Base-by-base conservation (phyloP, 2,113 vertebrate species). In the Kobus ellipsiprymnus region DNA sequence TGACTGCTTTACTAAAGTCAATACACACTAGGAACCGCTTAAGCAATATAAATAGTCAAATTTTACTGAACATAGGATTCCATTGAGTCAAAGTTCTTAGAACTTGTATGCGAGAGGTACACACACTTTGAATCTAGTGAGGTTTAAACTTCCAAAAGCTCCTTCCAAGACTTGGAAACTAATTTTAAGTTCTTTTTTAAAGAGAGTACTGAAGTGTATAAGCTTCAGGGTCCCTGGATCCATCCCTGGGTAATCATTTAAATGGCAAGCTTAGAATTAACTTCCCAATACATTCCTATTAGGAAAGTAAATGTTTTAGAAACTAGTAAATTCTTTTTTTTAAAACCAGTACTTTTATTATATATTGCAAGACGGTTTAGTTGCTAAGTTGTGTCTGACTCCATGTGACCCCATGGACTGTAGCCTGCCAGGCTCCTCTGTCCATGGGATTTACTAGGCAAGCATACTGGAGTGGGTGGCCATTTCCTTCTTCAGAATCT, bases 241-340 rank as follows among this genome's bases (percentile, higher is more conserved):
- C 55, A 40, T 10, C 64, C 15, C 50, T 87, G 30, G 52, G 10
- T 74, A 64, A 50, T 54, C 87, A 94, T 87, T 25, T 94, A 94
- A 82, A 94, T 1, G 21, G 27, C 33, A 90, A 81, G 27, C 16
- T 78, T n/a, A 88, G 21, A 88, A 64, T 85, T 92, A 81, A 81
- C 93, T 96, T 97, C 77, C 52, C 40, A 91, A 12, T 80, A 78
- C 30, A 74, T 29, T 87, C 48, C 25, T 89, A 54, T 55, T 94
- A 94, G 93, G 27, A 91, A 96, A 88, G 36, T 27, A 77, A 46
- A 60, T 87, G 94, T 78, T 97, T 64, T 67, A 91, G 27, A 94
- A 96, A 77, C 64, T 67, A 95, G 59, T 59, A 95, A 97, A 81
- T 17, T 23, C 6, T 19, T 71, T 40, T 40, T 33, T 71, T 71